A percentile compares a stretch with the other conserved stretches of the same genome.
Evolutionary conservation across 2,113 vertebrate genomes (phyloP).

Genomic region (Chloropsis cyanopogon): DNA sequence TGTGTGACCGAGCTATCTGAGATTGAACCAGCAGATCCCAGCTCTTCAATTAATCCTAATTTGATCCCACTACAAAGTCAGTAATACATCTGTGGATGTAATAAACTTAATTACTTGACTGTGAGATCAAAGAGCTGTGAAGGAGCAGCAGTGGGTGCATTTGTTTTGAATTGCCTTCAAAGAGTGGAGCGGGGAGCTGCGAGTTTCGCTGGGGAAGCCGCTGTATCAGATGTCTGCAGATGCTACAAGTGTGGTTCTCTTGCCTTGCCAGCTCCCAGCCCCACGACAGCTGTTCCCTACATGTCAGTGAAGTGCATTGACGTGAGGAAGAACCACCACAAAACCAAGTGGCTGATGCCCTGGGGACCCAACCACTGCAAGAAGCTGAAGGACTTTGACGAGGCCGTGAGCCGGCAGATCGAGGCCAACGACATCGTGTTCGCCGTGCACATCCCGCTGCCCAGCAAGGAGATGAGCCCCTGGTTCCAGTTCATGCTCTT

Average conservation of each 20-base stretch:
- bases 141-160: neutral
- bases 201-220: neutral
- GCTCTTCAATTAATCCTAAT: neutral
- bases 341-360: slow-evolving; percentile 87
- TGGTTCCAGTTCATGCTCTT: slow-evolving; percentile 99
- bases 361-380: slow-evolving; percentile 89
- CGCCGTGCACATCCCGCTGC: slow-evolving; percentile 86
- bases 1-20: neutral
- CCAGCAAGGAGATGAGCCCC: slow-evolving; percentile 91
- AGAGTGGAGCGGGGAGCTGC: neutral
- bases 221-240: neutral
- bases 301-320: slow-evolving; percentile 90
- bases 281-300: slow-evolving; percentile 84
- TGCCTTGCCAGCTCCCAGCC: slow-evolving; percentile 83
- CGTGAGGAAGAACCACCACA: slow-evolving; percentile 77
- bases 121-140: neutral
- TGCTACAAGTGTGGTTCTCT: neutral
- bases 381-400: slow-evolving; percentile 86
- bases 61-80: neutral
- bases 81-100: neutral
- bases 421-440: slow-evolving; percentile 97
- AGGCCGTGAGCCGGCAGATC: slow-evolving; percentile 86
- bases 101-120: neutral
- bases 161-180: neutral
- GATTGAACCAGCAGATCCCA: neutral